Percentiles rank a stretch among this genome's conserved stretches.
Evolutionary conservation across 2,797 vertebrate species (phyloP).

Genomic region (Epinephelus coioides): DNA sequence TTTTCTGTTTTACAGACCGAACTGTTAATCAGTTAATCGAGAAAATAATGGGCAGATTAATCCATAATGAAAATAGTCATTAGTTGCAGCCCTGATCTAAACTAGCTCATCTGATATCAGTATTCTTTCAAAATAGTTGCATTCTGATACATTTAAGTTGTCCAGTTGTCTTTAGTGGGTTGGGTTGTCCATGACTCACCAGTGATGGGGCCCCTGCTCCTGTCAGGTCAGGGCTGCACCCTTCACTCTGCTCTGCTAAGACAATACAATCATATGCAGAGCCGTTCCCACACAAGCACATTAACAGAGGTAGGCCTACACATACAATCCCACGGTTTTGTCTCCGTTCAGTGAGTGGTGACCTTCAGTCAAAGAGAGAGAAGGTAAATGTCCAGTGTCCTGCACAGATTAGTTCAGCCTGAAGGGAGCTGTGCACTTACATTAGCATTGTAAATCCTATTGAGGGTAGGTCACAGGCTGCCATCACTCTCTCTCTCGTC

Average conservation of each 20-base stretch:
- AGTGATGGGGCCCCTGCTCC: neutral
- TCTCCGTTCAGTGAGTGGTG: constrained; percentile 33
- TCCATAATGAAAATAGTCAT: too few relatives aligned
- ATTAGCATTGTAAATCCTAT: constrained; percentile 52
- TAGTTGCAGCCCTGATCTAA: too few relatives aligned
- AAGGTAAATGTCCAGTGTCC: constrained; percentile 32
- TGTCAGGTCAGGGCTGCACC: constrained; percentile 1
- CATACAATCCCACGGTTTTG: neutral
- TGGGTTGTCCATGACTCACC: constrained; percentile 27
- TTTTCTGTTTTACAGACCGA: too few relatives aligned
- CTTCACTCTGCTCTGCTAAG: constrained; percentile 11
- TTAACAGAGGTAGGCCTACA: constrained; percentile 2
- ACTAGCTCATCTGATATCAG: neutral
- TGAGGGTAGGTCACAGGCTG: constrained; percentile 26
- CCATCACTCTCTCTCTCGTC: constrained; percentile 5
- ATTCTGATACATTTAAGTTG: constrained; percentile 11
- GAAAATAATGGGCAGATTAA: too few relatives aligned
- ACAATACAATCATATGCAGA: constrained; percentile 20
- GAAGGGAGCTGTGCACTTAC: constrained; percentile 20
- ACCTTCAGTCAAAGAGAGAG: constrained; percentile 41
- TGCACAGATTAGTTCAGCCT: constrained; percentile 44
- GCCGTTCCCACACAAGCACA: constrained; percentile 5
- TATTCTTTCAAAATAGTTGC: neutral
- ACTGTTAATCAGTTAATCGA: too few relatives aligned
- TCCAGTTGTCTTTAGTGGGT: neutral